A percentile compares a stretch with the other conserved stretches of the same genome.
phyloP scores from a whole-genome alignment of 2,113 vertebrate genomes.

The Propithecus coquereli region DNA sequence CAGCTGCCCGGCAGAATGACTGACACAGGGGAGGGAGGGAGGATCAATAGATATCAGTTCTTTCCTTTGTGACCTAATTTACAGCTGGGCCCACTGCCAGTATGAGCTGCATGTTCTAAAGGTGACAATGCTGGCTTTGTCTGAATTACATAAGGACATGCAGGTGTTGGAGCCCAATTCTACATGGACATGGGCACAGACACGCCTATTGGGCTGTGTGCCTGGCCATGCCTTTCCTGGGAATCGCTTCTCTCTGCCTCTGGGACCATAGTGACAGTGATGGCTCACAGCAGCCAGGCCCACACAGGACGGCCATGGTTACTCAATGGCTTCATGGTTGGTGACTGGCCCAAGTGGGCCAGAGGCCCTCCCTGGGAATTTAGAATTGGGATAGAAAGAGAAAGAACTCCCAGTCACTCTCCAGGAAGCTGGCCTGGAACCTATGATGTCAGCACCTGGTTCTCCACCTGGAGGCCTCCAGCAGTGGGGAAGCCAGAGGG shows the following conservation, averaged over 20 bases:
- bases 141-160: background rate
- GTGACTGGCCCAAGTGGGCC: background rate
- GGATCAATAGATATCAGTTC: background rate
- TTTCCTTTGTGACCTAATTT: background rate
- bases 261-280: no score
- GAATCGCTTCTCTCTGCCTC: background rate
- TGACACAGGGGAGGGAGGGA: fast-evolving
- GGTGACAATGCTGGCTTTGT: background rate
- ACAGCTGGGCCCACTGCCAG: background rate
- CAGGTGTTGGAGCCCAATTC: background rate
- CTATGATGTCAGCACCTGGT: fast-evolving
- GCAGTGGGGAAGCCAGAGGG: no score
- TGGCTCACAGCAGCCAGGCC: background rate
- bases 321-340: fast-evolving
- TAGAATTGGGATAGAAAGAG: background rate
- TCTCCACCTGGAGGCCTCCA: background rate
- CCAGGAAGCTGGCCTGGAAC: background rate
- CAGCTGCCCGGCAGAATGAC: background rate
- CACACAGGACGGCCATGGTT: fast-evolving
- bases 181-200: no score
- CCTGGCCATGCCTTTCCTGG: background rate
- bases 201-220: background rate
- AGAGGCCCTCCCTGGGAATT: background rate
- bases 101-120: background rate
- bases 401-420: background rate